These are phyloP conservation scores for Apamea crenata DNA, from an alignment of 2,888 invertebrate genomes.

Conservation along the genomic window DNA sequence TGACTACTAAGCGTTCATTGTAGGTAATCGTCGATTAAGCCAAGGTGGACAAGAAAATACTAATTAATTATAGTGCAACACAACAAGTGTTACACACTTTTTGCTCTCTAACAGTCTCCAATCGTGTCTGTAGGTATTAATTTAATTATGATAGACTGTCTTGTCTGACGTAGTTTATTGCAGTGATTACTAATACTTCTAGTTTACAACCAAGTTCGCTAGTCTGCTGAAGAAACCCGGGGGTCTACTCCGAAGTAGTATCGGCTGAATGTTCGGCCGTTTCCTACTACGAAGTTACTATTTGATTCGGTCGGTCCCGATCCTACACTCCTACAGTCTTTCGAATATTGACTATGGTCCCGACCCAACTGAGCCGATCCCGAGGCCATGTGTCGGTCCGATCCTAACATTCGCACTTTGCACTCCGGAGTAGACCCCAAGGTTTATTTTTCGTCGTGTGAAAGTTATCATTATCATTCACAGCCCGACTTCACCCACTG, in stretches of 20 bases:
- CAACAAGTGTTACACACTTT: not conserved
- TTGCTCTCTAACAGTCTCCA: not conserved
- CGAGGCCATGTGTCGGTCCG: too few relatives aligned
- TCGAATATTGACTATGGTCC: too few relatives aligned
- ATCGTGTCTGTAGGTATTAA: not conserved
- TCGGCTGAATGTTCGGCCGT: too few relatives aligned
- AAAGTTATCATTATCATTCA: not conserved
- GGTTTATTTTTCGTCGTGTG: not conserved
- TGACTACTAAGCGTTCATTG: not conserved
- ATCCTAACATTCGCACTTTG: too few relatives aligned
- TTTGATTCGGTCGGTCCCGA: too few relatives aligned
- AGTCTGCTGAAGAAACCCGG: not conserved
- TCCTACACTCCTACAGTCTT: too few relatives aligned
- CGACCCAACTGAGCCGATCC: too few relatives aligned
- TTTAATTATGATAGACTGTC: not conserved
- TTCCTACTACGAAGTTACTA: too few relatives aligned
- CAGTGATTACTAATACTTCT: not conserved
- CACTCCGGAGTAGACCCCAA: too few relatives aligned
- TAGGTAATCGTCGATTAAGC: not conserved
- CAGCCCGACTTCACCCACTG: too few relatives aligned
- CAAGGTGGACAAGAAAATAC: not conserved
- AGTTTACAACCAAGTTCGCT: not conserved
- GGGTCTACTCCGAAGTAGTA: too few relatives aligned
- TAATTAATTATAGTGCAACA: conserved; percentile 1
- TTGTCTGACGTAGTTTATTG: not conserved